Percentiles rank a stretch among this genome's conserved stretches.
Evolutionary conservation across 2,888 invertebrate genomes (phyloP).

Genomic region (Pterostichus madidus): DNA sequence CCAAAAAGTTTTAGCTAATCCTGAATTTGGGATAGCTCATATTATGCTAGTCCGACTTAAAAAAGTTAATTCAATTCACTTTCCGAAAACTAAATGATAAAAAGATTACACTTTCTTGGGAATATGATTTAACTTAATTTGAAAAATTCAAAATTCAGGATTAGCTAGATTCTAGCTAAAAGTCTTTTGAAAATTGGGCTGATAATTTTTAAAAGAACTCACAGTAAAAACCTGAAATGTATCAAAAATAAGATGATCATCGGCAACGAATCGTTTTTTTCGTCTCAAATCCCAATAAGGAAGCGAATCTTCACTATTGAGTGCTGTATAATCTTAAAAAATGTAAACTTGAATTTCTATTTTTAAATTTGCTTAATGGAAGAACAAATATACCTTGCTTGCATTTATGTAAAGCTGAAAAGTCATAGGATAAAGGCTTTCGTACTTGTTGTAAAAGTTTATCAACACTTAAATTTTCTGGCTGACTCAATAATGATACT

Average conservation of each 20-base stretch:
- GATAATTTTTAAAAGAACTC: conserved; percentile 67
- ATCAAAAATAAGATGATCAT: conserved; percentile 71
- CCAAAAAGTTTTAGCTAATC: too few species aligned
- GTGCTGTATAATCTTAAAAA: conserved; percentile 1
- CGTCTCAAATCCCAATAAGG: conserved; percentile 69
- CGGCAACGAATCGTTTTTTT: conserved; percentile 71
- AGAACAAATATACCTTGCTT: conserved; percentile 10
- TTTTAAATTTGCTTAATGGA: not conserved
- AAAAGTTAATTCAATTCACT: too few species aligned
- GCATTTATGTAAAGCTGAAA: not conserved
- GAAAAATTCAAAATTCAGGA: too few species aligned
- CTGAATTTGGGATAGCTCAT: too few species aligned
- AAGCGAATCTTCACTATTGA: conserved; percentile 6
- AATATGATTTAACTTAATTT: too few species aligned
- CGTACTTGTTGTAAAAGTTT: conserved; percentile 67
- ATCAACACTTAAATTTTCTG: conserved; percentile 69
- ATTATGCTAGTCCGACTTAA: too few species aligned
- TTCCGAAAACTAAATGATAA: too few species aligned
- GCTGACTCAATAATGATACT: conserved; percentile 75
- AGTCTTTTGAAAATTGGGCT: too few species aligned
- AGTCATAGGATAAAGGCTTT: conserved; percentile 14
- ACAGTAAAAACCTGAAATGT: conserved; percentile 74
- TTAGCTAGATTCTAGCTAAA: too few species aligned
- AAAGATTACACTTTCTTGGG: too few species aligned
- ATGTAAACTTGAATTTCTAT: not conserved